phyloP scores from a whole-genome alignment of 2,113 vertebrate genomes.

The Micronisus gabar region DNA sequence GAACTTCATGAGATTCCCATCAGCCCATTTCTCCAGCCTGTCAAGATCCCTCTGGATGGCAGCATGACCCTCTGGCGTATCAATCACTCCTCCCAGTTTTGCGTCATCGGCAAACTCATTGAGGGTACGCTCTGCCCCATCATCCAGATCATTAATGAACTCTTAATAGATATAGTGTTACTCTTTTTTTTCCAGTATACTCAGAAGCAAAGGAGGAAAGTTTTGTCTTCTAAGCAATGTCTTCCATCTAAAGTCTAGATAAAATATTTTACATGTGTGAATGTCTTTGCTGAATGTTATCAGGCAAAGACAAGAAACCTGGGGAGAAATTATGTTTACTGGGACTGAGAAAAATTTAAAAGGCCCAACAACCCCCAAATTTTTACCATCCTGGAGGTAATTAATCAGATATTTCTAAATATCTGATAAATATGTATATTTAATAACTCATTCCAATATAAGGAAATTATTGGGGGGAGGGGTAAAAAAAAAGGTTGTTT shows the following conservation, averaged over 20 bases:
- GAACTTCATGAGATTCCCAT: background rate
- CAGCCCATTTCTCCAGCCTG: background rate
- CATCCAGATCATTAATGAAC: background rate
- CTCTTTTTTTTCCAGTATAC: background rate
- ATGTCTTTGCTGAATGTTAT: background rate
- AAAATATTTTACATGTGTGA: background rate
- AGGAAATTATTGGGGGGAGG: background rate
- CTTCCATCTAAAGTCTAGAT: background rate
- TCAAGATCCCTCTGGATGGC: background rate
- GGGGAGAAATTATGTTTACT: background rate
- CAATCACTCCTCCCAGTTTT: background rate
- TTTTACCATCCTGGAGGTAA: background rate
- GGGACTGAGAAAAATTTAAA: background rate
- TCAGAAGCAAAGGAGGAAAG: background rate
- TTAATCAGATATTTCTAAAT: background rate
- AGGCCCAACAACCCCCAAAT: background rate
- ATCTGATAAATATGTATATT: background rate
- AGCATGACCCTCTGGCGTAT: fast-evolving
- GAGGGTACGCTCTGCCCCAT: background rate
- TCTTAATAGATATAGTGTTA: background rate
- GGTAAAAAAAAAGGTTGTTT: fast-evolving
- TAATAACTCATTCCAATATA: background rate
- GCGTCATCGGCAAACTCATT: background rate
- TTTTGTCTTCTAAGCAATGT: background rate
- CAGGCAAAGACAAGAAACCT: background rate